phyloP scores from a whole-genome alignment of 2,888 invertebrate genomes.

The Drosophila maculinotata region DNA sequence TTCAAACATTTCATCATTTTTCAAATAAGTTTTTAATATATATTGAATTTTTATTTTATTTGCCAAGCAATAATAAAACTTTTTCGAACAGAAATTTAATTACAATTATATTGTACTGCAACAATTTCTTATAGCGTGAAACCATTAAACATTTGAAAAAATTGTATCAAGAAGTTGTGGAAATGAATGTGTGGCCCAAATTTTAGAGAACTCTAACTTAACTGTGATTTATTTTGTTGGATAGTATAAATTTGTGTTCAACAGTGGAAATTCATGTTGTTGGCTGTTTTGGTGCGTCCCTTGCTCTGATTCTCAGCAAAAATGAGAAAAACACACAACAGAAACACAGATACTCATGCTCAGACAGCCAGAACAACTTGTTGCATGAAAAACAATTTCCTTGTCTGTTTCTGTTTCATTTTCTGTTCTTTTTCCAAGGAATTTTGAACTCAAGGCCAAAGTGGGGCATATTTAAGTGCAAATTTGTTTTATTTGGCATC shows the following conservation, averaged over 20 bases:
- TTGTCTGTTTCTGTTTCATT: slow-evolving; percentile 8
- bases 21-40: too few species aligned
- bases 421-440: slow-evolving; percentile 1
- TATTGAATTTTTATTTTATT: too few species aligned
- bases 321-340: slow-evolving; percentile 24
- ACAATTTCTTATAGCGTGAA: too few species aligned
- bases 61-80: too few species aligned
- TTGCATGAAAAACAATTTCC: slow-evolving; percentile 47
- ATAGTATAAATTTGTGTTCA: slow-evolving; percentile 37
- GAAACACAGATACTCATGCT: slow-evolving; percentile 7
- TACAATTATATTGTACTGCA: too few species aligned
- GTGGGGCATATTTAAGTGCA: slow-evolving; percentile 71
- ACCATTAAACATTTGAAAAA: too few species aligned
- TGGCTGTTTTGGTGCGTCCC: slow-evolving; percentile 31
- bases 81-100: too few species aligned
- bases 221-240: slow-evolving; percentile 41
- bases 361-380: slow-evolving; percentile 52
- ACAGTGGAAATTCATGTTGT: slow-evolving; percentile 37
- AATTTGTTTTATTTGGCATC: slow-evolving; percentile 74
- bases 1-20: too few species aligned
- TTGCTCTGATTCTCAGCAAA: slow-evolving; percentile 52
- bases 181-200: too few species aligned
- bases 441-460: slow-evolving; percentile 62
- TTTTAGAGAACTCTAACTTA: too few species aligned
- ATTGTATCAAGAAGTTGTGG: not conserved